A percentile compares a stretch with the other conserved stretches of the same genome.
Evolutionary conservation across 2,888 invertebrate genomes (phyloP).

Genomic region (Thymelicus sylvestris): DNA sequence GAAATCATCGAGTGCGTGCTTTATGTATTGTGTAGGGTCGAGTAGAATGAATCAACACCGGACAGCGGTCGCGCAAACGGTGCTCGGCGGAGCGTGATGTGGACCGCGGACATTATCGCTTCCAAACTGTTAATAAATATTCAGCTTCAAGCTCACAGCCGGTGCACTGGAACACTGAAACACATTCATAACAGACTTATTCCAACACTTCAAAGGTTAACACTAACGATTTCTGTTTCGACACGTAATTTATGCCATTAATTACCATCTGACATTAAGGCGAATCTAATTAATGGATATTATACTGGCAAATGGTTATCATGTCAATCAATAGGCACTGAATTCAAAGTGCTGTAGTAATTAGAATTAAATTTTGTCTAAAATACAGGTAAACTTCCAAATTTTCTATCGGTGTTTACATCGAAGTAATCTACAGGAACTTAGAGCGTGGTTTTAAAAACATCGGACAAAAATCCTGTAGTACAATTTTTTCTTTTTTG

Average conservation of each 20-base stretch:
- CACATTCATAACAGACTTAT: slow-evolving; percentile 2
- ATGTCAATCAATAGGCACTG: slow-evolving; percentile 30
- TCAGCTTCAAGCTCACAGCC: slow-evolving; percentile 39
- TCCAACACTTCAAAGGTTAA: slow-evolving; percentile 5
- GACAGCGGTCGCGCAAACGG: slow-evolving; percentile 53
- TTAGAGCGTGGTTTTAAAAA: slow-evolving; percentile 24
- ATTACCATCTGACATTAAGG: slow-evolving; percentile 31
- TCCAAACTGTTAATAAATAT: slow-evolving; percentile 49
- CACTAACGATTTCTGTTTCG: not conserved
- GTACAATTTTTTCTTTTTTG: slow-evolving; percentile 39
- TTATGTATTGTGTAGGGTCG: not conserved
- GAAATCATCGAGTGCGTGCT: slow-evolving; percentile 32
- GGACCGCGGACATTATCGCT: slow-evolving; percentile 54
- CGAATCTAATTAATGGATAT: slow-evolving; percentile 32
- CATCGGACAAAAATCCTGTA: slow-evolving; percentile 17
- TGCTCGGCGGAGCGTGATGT: slow-evolving; percentile 55
- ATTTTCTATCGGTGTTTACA: not conserved
- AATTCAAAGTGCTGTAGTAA: slow-evolving; percentile 21
- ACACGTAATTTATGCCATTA: slow-evolving; percentile 24
- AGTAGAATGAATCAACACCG: slow-evolving; percentile 46
- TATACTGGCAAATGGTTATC: slow-evolving; percentile 28
- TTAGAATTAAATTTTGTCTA: slow-evolving; percentile 5
- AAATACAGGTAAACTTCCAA: not conserved
- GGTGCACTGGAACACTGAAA: not conserved
- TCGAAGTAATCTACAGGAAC: not conserved